Evolutionary conservation across 2,888 invertebrate genomes (phyloP).

Genomic region (Cistogaster globosa): DNA sequence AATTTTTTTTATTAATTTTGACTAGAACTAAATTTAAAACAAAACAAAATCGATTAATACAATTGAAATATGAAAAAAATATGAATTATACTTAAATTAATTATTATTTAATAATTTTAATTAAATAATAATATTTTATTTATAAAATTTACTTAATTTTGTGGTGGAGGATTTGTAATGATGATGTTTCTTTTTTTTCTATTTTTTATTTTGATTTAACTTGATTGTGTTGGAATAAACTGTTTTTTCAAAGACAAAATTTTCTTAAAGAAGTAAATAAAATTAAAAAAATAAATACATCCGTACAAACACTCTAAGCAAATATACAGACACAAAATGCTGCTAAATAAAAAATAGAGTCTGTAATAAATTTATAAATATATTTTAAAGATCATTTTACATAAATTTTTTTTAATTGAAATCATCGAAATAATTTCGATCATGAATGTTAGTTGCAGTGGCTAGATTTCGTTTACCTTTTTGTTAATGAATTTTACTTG

Average conservation of each 20-base stretch:
- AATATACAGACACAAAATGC: slow-evolving; percentile 48
- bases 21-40: slow-evolving; percentile 80
- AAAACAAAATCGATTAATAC: slow-evolving; percentile 52
- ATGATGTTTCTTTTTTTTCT: slow-evolving; percentile 18
- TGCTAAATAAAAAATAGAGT: slow-evolving; percentile 8
- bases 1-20: slow-evolving; percentile 76
- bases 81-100: slow-evolving; percentile 35
- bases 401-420: background rate
- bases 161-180: slow-evolving; percentile 38
- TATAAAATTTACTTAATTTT: slow-evolving; percentile 44
- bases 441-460: slow-evolving; percentile 1
- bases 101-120: slow-evolving; percentile 24
- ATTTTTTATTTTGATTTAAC: slow-evolving; percentile 51
- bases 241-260: background rate
- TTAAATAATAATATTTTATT: slow-evolving; percentile 40
- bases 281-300: slow-evolving; percentile 24
- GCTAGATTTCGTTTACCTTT: background rate
- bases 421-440: background rate
- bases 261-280: slow-evolving; percentile 7
- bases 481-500: no score
- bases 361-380: no score
- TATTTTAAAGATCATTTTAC: background rate
- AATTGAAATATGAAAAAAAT: slow-evolving; percentile 53
- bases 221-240: no score
- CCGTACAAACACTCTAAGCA: slow-evolving; percentile 51